Evolutionary conservation across 2,797 vertebrate genomes (phyloP).

Genomic region (Sebastolobus alascanus): DNA sequence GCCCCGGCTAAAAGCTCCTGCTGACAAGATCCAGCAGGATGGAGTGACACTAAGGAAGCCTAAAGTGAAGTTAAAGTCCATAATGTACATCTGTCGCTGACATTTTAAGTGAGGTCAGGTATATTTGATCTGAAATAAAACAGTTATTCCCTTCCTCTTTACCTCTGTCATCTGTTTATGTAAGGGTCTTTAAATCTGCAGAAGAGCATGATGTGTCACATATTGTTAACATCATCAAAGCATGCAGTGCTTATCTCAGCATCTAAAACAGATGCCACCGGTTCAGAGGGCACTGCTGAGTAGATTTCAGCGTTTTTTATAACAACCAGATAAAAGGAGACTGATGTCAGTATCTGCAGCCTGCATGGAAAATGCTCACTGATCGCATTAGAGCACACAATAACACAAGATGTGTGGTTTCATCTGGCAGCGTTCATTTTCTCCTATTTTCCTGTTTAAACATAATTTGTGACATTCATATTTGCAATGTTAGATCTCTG

Average conservation of each 20-base stretch:
- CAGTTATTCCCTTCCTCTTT: neutral
- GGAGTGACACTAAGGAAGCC: constrained; percentile 17
- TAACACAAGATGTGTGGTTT: constrained; percentile 45
- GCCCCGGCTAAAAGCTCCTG: constrained; percentile 32
- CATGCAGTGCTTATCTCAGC: constrained; percentile 32
- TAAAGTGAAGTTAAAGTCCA: constrained; percentile 3
- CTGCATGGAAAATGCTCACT: constrained; percentile 37
- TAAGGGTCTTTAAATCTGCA: constrained; percentile 16
- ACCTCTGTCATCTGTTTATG: constrained; percentile 21
- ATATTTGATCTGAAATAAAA: constrained; percentile 10
- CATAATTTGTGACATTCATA: constrained; percentile 23
- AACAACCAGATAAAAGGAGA: constrained; percentile 49
- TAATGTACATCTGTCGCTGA: neutral
- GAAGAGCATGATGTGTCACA: constrained; percentile 17
- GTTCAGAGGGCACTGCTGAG: constrained; percentile 49
- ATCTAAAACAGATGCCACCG: constrained; percentile 59
- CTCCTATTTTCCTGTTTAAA: constrained; percentile 26
- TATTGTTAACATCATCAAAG: constrained; percentile 46
- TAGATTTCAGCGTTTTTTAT: constrained; percentile 58
- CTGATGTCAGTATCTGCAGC: constrained; percentile 39
- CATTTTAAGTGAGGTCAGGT: constrained; percentile 14
- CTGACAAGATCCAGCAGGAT: constrained; percentile 37
- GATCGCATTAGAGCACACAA: constrained; percentile 29
- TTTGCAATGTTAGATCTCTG: constrained; percentile 20
- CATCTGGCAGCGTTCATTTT: constrained; percentile 47